These are phyloP conservation scores for Congeria kusceri DNA, from an alignment of 2,888 invertebrate species.

Conservation along the genomic window DNA sequence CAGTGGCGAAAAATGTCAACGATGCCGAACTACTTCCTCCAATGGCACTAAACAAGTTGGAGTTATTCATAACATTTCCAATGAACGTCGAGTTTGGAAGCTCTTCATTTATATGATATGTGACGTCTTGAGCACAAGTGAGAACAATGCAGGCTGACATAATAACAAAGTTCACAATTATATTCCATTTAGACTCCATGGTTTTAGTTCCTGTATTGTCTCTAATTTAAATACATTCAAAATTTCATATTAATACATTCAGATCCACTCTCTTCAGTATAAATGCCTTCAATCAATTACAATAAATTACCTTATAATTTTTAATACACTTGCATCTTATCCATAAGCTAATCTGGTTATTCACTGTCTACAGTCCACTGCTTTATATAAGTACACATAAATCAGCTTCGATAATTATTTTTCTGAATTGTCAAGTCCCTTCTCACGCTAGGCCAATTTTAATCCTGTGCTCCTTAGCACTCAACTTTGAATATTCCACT, in stretches of 20 bases:
- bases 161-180: slow-evolving; percentile 24
- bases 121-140: slow-evolving; percentile 51
- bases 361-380: too few species aligned
- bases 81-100: slow-evolving; percentile 72
- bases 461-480: slow-evolving; percentile 8
- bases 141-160: background rate
- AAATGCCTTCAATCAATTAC: slow-evolving; percentile 4
- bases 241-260: background rate
- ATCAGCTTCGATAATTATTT: too few species aligned
- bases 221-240: background rate
- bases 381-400: too few species aligned
- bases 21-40: slow-evolving; percentile 59
- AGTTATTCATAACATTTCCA: slow-evolving; percentile 70
- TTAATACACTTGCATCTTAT: background rate
- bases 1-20: slow-evolving; percentile 67
- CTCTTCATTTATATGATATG: slow-evolving; percentile 78
- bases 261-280: slow-evolving; percentile 19
- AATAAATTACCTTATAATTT: slow-evolving; percentile 1
- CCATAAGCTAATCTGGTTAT: background rate
- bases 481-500: slow-evolving; percentile 11
- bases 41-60: slow-evolving; percentile 65
- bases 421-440: too few species aligned
- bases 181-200: slow-evolving; percentile 9
- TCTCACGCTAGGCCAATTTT: background rate
- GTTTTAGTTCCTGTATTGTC: background rate